A percentile compares a stretch with the other conserved stretches of the same genome.
Evolutionary conservation across 2,888 invertebrate species (phyloP).

Genomic region (Rhamphomyia laevipes): DNA sequence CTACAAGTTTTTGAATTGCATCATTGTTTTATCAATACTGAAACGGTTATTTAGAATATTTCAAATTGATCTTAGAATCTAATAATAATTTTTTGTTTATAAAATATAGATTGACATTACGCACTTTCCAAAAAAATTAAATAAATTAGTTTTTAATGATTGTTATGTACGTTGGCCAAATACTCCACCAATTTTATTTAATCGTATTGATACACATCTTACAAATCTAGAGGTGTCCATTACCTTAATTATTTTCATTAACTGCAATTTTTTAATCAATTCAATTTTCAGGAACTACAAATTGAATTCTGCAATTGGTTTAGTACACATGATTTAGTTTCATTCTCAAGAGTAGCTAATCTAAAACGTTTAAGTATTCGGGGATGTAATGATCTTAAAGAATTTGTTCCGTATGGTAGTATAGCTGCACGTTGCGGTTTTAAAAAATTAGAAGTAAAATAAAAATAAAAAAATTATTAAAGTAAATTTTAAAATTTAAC

Average conservation of each 20-base stretch:
- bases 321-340: slow-evolving; percentile 57
- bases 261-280: slow-evolving; percentile 8
- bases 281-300: slow-evolving; percentile 51
- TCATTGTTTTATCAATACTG: slow-evolving; percentile 32
- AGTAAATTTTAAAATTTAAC: not conserved
- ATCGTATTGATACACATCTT: slow-evolving; percentile 30
- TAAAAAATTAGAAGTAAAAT: slow-evolving; percentile 27
- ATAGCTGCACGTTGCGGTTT: slow-evolving; percentile 62
- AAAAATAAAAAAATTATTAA: not conserved
- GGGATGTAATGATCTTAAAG: slow-evolving; percentile 52
- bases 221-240: slow-evolving; percentile 25
- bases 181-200: slow-evolving; percentile 28
- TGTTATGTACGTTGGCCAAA: slow-evolving; percentile 27
- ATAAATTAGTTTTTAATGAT: slow-evolving; percentile 40
- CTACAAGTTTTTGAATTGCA: slow-evolving; percentile 27
- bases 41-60: slow-evolving; percentile 19
- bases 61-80: not conserved
- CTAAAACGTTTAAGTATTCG: slow-evolving; percentile 51
- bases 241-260: not conserved
- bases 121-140: slow-evolving; percentile 51
- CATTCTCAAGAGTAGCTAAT: slow-evolving; percentile 54
- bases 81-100: slow-evolving; percentile 7
- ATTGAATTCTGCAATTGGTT: slow-evolving; percentile 65
- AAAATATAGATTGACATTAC: slow-evolving; percentile 46
- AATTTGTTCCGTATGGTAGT: slow-evolving; percentile 66